phyloP scores from a whole-genome alignment of 2,888 invertebrate genomes.

The Microdon myrmicae region DNA sequence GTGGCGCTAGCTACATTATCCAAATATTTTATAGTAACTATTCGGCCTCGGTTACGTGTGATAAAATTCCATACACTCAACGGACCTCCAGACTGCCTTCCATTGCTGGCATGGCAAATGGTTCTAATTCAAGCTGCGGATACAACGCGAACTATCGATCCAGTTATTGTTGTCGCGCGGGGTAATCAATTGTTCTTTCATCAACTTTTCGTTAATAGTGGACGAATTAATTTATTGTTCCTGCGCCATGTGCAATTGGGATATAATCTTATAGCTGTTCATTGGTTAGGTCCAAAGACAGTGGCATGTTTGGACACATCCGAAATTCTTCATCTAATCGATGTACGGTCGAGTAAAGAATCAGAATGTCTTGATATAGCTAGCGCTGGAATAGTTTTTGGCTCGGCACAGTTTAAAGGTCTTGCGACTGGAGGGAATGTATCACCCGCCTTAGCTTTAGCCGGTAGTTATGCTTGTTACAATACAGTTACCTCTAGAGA shows the following conservation, averaged over 20 bases:
- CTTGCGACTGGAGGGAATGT: constrained; percentile 96
- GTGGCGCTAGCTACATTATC: constrained; percentile 95
- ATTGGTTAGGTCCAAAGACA: constrained; percentile 86
- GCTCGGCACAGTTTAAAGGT: constrained; percentile 86
- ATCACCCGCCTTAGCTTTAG: constrained; percentile 72
- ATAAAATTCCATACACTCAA: constrained; percentile 81
- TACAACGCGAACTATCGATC: constrained; percentile 77
- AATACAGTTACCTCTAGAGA: constrained; percentile 76
- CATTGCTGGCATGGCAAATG: constrained; percentile 92
- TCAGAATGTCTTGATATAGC: constrained; percentile 84
- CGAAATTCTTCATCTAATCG: constrained; percentile 88
- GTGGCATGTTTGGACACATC: constrained; percentile 84
- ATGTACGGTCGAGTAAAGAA: constrained; percentile 88
- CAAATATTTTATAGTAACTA: constrained; percentile 80
- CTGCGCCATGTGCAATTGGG: constrained; percentile 77
- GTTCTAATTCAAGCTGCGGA: constrained; percentile 82
- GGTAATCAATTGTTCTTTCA: constrained; percentile 87
- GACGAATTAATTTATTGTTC: constrained; percentile 72
- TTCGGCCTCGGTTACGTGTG: constrained; percentile 80
- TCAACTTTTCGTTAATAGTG: constrained; percentile 69
- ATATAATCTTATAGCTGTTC: constrained; percentile 79
- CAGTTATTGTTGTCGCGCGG: constrained; percentile 89
- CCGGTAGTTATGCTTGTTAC: constrained; percentile 75
- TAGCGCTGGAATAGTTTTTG: constrained; percentile 83
- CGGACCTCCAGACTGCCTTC: constrained; percentile 81